Conservation (phyloP, 2,888 invertebrate species). For the Urechis unicinctus region DNA sequence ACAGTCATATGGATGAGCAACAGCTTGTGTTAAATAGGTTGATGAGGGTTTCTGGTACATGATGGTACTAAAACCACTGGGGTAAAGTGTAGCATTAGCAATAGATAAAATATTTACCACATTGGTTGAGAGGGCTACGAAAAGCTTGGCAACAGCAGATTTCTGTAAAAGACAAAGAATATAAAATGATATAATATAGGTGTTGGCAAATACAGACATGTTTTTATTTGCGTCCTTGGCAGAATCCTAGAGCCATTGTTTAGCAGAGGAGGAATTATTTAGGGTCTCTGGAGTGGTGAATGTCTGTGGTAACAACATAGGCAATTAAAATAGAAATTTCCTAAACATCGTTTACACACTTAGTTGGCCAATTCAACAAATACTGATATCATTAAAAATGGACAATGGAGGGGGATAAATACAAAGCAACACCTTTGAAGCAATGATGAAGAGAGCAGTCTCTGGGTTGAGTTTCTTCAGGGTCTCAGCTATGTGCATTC, state of each 20-base stretch:
- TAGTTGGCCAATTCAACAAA: no score
- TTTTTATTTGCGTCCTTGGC: slow-evolving; percentile 73
- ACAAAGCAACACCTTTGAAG: no score
- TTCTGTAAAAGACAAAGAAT: slow-evolving; percentile 32
- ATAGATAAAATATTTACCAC: slow-evolving; percentile 48
- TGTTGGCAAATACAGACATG: background rate
- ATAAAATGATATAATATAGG: background rate
- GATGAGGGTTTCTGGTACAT: no score
- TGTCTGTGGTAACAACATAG: slow-evolving; percentile 58
- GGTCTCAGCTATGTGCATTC: slow-evolving; percentile 92
- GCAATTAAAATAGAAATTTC: no score
- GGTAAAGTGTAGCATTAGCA: background rate
- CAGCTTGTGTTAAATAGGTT: no score
- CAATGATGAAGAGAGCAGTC: slow-evolving; percentile 87
- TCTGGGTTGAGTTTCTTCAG: no score
- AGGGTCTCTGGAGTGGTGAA: slow-evolving; percentile 98
- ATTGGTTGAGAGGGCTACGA: slow-evolving; percentile 97
- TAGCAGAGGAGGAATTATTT: slow-evolving; percentile 97
- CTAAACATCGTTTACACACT: no score
- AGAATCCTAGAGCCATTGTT: slow-evolving; percentile 81
- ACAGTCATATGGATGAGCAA: no score
- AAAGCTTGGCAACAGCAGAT: slow-evolving; percentile 83
- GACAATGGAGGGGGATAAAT: no score
- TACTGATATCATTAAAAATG: no score
- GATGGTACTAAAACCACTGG: background rate